Conservation (phyloP, 2,888 invertebrate genomes). For the Conistra vaccinii region DNA sequence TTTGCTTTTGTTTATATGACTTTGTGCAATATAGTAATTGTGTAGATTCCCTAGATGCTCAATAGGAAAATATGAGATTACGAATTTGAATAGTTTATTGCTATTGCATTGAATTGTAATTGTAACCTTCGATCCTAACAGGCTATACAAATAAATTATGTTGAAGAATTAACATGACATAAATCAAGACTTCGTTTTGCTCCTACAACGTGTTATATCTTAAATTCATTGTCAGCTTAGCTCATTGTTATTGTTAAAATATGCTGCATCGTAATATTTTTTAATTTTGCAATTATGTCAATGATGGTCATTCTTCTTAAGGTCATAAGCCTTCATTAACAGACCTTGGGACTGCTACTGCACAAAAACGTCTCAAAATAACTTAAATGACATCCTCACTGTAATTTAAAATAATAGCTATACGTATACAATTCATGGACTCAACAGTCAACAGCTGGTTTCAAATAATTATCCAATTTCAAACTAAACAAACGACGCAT, state of each 20-base stretch:
- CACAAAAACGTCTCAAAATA: constrained; percentile 57
- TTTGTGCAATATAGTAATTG: neutral
- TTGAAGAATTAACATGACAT: constrained; percentile 13
- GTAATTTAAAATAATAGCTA: constrained; percentile 57
- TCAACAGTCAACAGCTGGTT: constrained; percentile 36
- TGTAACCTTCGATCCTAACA: constrained; percentile 9
- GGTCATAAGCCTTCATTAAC: constrained; percentile 26
- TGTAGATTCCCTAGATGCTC: constrained; percentile 10
- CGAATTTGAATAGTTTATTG: constrained; percentile 15
- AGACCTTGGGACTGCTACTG: constrained; percentile 43
- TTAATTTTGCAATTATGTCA: neutral
- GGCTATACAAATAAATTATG: neutral
- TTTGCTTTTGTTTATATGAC: neutral
- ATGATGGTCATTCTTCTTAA: constrained; percentile 32
- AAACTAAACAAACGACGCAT: constrained; percentile 37
- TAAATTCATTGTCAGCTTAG: constrained; percentile 20
- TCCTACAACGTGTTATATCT: constrained; percentile 15
- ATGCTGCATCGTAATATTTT: constrained; percentile 10
- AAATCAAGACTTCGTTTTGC: neutral
- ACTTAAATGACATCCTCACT: constrained; percentile 44
- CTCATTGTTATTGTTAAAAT: constrained; percentile 21
- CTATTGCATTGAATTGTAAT: neutral
- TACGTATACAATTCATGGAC: constrained; percentile 36
- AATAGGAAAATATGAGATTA: neutral
- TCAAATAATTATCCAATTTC: constrained; percentile 58